Evolutionary conservation across 2,113 vertebrate genomes (phyloP), one percentile per base, ranked within the genome.

Genomic region (Silurus meridionalis): DNA sequence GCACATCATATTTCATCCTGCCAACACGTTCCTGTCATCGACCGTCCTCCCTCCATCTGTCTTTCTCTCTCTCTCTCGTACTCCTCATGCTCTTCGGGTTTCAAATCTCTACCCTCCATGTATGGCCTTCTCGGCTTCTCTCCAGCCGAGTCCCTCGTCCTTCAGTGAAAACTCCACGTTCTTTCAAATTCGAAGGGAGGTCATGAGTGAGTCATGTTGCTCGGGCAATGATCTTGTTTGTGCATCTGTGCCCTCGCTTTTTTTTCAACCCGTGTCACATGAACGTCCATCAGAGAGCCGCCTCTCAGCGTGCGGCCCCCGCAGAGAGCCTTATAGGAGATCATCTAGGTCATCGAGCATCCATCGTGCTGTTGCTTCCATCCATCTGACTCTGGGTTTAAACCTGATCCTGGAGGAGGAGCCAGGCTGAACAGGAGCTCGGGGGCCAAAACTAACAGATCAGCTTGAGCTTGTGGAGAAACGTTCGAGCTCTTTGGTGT

Each of bases 1-100:
- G 53, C 87, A 86, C 88, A 28, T 86, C 81, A 28, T 86, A 79
- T 84, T 83, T 84, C 72, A 75, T 71, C 81, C 83, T 79, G 77
- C 78, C 85, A 88, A 83, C 88, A 88, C 84, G 66, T 83, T n/a
- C 0, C 46, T 37, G 46, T 64, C 88, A 88, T 94, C 80, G 85
- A 58, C 93, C 90, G 92, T 89, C 52, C 52, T 75, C 48, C 72
- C 89, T 93, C 92, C 87, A 53, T 89, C 64, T 60, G 28, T 75
- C 71, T 8, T 64, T 55, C 74, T 10, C 74, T 7, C 23, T 8
- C 8, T 21, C 37, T 37, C 2, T 37, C 37, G 5, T 19, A 11
- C 64, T 64, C 72, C 69, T n/a, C 28, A 23, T 48, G 6, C 1
- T 37, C 64, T 72, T 53, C 5, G 21, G 37, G 66, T 78, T 61